A percentile compares a stretch with the other conserved stretches of the same genome.
Evolutionary conservation across 2,888 invertebrate genomes (phyloP).

Genomic region (Petrolisthes manimaculis): DNA sequence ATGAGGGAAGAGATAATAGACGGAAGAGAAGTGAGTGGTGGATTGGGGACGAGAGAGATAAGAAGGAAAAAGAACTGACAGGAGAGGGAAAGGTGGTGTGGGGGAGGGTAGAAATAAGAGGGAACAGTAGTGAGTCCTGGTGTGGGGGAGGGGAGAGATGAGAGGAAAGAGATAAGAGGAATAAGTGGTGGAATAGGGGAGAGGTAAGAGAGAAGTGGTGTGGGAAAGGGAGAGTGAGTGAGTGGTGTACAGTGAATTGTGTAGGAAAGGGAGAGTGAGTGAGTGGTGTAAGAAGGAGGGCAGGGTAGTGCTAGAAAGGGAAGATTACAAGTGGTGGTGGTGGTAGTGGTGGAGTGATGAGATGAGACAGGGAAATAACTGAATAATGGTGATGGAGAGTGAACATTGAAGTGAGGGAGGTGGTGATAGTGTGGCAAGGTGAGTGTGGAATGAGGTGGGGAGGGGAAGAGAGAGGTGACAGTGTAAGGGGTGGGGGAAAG

Average conservation of each 20-base stretch:
- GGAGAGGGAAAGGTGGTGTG: not conserved
- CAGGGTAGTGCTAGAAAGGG: too few relatives aligned
- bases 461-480: too few relatives aligned
- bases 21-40: not conserved
- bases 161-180: not conserved
- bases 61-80: too few relatives aligned
- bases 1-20: too few relatives aligned
- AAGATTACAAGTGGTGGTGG: too few relatives aligned
- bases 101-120: not conserved
- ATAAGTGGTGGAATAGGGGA: not conserved
- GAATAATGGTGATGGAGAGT: too few relatives aligned
- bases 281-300: not conserved
- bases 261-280: not conserved
- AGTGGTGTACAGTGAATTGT: not conserved
- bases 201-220: not conserved
- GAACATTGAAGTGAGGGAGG: too few relatives aligned
- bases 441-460: too few relatives aligned
- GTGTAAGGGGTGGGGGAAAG: too few relatives aligned
- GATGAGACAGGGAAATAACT: too few relatives aligned
- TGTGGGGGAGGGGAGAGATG: not conserved
- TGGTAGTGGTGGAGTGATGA: too few relatives aligned
- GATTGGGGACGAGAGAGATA: not conserved
- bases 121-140: not conserved
- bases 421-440: too few relatives aligned
- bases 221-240: not conserved